A percentile compares a stretch with the other conserved stretches of the same genome.
phyloP scores from a whole-genome alignment of 2,797 vertebrate genomes.

The Aeoliscus strigatus region DNA sequence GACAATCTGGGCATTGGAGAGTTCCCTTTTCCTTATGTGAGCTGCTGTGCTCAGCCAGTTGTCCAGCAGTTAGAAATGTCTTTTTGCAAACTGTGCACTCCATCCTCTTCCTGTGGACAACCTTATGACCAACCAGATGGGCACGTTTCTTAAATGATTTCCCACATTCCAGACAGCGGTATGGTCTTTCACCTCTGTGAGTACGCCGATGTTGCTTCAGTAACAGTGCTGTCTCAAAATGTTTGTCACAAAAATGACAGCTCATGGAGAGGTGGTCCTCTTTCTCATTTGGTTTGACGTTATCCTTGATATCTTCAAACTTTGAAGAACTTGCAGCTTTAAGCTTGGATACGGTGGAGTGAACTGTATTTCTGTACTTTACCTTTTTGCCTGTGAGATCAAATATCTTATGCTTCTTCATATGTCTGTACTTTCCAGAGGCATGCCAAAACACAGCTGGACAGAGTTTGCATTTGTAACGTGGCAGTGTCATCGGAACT shows the following conservation, averaged over 20 bases:
- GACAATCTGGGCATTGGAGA: constrained; percentile 75
- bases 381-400: constrained; percentile 58
- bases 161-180: constrained; percentile 71
- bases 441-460: constrained; percentile 62
- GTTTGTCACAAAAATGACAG: constrained; percentile 70
- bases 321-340: constrained; percentile 4
- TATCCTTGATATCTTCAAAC: constrained; percentile 12
- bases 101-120: constrained; percentile 68
- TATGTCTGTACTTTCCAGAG: constrained; percentile 73
- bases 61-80: constrained; percentile 66
- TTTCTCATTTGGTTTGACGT: constrained; percentile 3
- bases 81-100: constrained; percentile 76
- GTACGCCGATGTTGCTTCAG: constrained; percentile 59
- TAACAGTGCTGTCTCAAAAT: constrained; percentile 32
- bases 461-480: constrained; percentile 68
- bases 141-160: constrained; percentile 62
- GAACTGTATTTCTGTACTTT: constrained; percentile 45
- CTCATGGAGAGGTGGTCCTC: constrained; percentile 11
- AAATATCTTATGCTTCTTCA: constrained; percentile 69
- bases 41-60: constrained; percentile 72
- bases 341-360: constrained; percentile 13
- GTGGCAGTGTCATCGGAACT: no score
- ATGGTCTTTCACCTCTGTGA: constrained; percentile 72
- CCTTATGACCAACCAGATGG: constrained; percentile 67
- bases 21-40: constrained; percentile 65